phyloP scores from a whole-genome alignment of 2,797 vertebrate species.

The Phylloscopus collybita region DNA sequence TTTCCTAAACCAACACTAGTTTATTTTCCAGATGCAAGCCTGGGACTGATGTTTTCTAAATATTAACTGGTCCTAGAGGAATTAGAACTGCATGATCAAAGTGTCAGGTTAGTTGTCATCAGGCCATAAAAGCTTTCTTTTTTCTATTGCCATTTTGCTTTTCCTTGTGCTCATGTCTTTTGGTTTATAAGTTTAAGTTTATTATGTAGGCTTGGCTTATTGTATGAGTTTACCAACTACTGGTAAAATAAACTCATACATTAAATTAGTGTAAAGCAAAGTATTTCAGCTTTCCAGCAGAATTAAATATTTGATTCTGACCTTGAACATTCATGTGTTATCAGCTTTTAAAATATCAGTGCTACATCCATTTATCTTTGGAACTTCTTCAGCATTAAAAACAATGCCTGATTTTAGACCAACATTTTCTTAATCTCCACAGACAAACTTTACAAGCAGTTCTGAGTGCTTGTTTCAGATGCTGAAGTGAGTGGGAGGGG shows the following conservation, averaged over 20 bases:
- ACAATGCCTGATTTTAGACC: not conserved
- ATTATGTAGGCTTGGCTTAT: not conserved
- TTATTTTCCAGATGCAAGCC: not conserved
- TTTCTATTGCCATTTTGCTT: not conserved
- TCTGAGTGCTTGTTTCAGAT: not conserved
- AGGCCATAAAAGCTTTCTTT: not conserved
- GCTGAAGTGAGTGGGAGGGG: not conserved
- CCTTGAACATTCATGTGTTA: not conserved
- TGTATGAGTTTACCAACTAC: not conserved
- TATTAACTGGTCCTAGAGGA: not conserved
- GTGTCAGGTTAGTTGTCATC: not conserved
- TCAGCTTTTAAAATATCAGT: not conserved
- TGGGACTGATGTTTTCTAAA: not conserved
- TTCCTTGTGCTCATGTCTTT: not conserved
- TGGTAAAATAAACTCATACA: not conserved
- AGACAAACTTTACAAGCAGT: not conserved
- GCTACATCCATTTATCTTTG: not conserved
- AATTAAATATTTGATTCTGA: not conserved
- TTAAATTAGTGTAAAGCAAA: not conserved
- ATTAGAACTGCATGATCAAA: not conserved
- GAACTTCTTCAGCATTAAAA: not conserved
- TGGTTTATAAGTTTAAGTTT: not conserved
- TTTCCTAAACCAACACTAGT: not conserved
- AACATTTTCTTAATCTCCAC: not conserved
- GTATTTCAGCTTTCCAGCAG: not conserved